A percentile compares a stretch with the other conserved stretches of the same genome.
Conservation (phyloP, 2,797 vertebrate species). For the Tamandua tetradactyla region DNA sequence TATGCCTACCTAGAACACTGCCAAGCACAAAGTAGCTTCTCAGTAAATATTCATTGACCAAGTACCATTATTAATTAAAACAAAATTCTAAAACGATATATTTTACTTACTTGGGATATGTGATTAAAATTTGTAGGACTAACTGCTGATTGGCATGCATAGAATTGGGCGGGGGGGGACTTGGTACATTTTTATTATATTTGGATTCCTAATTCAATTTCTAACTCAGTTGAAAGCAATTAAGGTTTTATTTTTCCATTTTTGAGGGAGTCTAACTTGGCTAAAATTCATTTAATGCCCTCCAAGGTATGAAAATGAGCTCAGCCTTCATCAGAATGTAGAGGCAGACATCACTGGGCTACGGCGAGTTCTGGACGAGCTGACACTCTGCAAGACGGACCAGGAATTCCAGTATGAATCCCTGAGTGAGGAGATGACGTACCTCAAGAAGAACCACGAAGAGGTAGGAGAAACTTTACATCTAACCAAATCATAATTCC, state of each 20-base stretch:
- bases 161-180: neutral
- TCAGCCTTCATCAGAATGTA: constrained; percentile 80
- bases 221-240: neutral
- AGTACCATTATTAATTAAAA: neutral
- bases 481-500: neutral
- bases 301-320: constrained; percentile 75
- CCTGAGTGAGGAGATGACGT: constrained; percentile 78
- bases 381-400: constrained; percentile 76
- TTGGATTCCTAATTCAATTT: neutral
- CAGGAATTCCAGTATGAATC: constrained; percentile 82
- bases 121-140: neutral
- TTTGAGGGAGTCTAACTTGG: neutral
- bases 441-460: constrained; percentile 81
- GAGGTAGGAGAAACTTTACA: constrained; percentile 64
- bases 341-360: constrained; percentile 82
- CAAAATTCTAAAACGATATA: neutral
- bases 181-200: neutral
- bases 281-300: neutral
- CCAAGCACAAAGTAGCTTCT: neutral
- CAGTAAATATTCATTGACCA: neutral
- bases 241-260: neutral
- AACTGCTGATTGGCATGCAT: neutral
- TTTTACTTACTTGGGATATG: neutral
- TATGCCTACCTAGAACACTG: neutral
- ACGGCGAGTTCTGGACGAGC: constrained; percentile 79